phyloP scores from a whole-genome alignment of 2,888 invertebrate species.

The Ichneumon xanthorius region DNA sequence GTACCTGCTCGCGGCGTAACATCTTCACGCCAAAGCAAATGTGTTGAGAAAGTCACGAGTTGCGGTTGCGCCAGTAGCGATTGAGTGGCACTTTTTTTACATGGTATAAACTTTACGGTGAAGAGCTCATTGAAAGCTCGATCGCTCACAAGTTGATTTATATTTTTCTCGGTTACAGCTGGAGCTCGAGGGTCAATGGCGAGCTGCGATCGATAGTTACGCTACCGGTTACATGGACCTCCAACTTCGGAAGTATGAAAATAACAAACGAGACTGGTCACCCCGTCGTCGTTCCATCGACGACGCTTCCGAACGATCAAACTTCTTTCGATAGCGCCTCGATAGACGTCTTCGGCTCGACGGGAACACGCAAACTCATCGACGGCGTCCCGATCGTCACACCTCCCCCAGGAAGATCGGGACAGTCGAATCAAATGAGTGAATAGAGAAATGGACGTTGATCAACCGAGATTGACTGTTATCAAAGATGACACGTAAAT shows the following conservation, averaged over 20 bases:
- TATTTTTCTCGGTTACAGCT: background rate
- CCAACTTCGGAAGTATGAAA: background rate
- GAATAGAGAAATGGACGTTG: background rate
- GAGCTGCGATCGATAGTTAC: background rate
- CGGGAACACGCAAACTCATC: background rate
- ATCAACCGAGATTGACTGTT: background rate
- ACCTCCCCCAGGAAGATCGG: background rate
- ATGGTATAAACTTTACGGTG: no score
- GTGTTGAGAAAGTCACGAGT: no score
- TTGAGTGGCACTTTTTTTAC: no score
- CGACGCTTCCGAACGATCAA: constrained; percentile 30
- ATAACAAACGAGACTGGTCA: background rate
- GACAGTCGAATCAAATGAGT: background rate
- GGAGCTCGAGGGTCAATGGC: background rate
- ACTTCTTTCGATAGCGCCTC: background rate
- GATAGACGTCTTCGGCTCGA: constrained; percentile 20
- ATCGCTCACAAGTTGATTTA: no score
- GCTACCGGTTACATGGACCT: background rate
- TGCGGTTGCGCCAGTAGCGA: no score
- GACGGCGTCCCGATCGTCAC: constrained; percentile 3
- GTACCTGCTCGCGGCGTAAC: no score
- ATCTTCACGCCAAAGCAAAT: no score
- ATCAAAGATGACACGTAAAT: constrained; percentile 22
- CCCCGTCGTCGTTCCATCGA: constrained; percentile 11
- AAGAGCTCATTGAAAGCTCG: no score